A percentile compares a stretch with the other conserved stretches of the same genome.
These are phyloP conservation scores for Mystacornis crossleyi DNA, from an alignment of 2,113 vertebrate species.

Conservation along the genomic window DNA sequence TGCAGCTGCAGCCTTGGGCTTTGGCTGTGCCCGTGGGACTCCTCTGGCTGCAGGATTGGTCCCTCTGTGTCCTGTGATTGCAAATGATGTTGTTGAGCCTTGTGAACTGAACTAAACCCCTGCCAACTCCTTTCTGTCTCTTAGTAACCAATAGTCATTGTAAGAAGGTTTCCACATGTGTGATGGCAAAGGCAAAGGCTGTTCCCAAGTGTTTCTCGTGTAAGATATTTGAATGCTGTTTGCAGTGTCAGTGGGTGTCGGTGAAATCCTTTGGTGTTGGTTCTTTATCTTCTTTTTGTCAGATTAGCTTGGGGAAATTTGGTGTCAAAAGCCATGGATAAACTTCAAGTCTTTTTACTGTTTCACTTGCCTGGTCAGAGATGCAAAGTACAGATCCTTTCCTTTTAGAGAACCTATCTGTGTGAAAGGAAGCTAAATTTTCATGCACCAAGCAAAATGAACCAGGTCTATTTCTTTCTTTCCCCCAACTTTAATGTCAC, in stretches of 20 bases:
- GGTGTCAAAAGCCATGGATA: conserved; percentile 48
- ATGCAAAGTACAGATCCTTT: not conserved
- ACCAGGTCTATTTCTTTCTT: not conserved
- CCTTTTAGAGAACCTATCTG: not conserved
- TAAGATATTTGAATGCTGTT: conserved; percentile 78
- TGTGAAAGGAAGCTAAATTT: not conserved
- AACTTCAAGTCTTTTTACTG: not conserved
- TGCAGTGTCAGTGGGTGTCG: conserved; percentile 8
- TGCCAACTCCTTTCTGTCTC: conserved; percentile 78
- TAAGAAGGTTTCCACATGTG: conserved; percentile 91
- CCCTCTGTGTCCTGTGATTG: not conserved
- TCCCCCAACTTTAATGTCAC: not conserved
- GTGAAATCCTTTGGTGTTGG: conserved; percentile 64
- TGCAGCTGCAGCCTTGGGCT: not conserved
- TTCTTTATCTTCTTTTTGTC: conserved; percentile 23
- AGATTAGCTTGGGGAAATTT: not conserved
- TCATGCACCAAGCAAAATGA: not conserved
- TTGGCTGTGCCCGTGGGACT: not conserved
- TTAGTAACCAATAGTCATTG: conserved; percentile 86
- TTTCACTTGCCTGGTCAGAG: not conserved
- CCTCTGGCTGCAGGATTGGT: not conserved
- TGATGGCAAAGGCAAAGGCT: conserved; percentile 87
- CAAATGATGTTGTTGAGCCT: not conserved
- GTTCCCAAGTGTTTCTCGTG: conserved; percentile 88
- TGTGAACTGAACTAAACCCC: conserved; percentile 40